Base-by-base conservation (phyloP, 1,140 invertebrate genomes). In the Bathynomus jamesi region DNA sequence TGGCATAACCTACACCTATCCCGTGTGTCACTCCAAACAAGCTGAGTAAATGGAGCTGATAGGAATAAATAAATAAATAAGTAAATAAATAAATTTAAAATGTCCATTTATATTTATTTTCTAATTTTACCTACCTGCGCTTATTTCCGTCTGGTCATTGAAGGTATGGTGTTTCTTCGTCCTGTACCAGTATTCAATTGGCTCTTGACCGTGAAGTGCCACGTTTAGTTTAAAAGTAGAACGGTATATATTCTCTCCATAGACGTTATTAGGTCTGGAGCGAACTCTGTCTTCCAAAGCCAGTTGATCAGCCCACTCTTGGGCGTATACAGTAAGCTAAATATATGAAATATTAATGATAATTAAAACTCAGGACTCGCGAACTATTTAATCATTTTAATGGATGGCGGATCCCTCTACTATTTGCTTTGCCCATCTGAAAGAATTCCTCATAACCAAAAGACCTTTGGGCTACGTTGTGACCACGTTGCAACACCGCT, bases 261-360 rank as follows among this genome's bases (percentile, higher is more conserved):
- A 92, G 32, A 79, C 72, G 27, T 79, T 79, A 63, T 78, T 73
- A 46, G 70, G 85, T 29, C 91, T 88, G 80, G 95, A 93, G 74
- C 90, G 85, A 76, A 94, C 85, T 65, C 82, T 83, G 46, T 89
- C 88, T 71, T 83, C 87, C 30, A 85, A 83, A 1, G 88, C 89
- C 27, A 95, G 79, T 67, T 87, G 83, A 71, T 90, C 88, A 0
- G 92, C 92, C 92, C 92, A 94, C 80, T 91, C 89, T 82, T 93
- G 88, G 78, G 91, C 86, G 76, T 88, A 88, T 79, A 88, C 88
- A 78, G 87, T 75, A 24, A 78, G 64, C 76, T 78, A 71, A 17
- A 31, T n/a, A n/a, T 27, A 2, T 1, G 17, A 66, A 21, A 66
- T 0, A 0, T 5, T 32, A n/a, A n/a, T n/a, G n/a, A n/a, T n/a